phyloP scores from a whole-genome alignment of 2,797 vertebrate genomes.

The Adelosebastes latens region DNA sequence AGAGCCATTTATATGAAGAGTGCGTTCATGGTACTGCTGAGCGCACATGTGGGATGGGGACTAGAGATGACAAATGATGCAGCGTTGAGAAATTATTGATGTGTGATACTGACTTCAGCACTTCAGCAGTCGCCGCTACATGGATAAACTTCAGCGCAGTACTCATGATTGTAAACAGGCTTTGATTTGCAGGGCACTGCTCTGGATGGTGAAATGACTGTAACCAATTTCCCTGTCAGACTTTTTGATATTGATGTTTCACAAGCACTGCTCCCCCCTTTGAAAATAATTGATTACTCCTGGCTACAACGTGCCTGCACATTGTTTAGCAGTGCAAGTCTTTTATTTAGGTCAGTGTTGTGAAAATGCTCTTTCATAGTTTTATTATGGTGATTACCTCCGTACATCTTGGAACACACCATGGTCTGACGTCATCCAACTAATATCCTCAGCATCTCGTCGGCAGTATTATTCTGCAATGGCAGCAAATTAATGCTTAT shows the following conservation, averaged over 20 bases:
- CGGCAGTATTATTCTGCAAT: slow-evolving; percentile 27
- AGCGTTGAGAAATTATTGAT: slow-evolving; percentile 48
- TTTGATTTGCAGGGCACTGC: slow-evolving; percentile 55
- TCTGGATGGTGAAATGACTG: slow-evolving; percentile 36
- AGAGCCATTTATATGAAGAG: slow-evolving; percentile 46
- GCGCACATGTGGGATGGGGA: slow-evolving; percentile 26
- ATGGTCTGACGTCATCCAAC: slow-evolving; percentile 17
- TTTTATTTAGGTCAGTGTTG: slow-evolving; percentile 36
- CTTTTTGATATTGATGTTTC: slow-evolving; percentile 61
- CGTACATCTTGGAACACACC: slow-evolving; percentile 12
- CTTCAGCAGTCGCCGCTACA: slow-evolving; percentile 45
- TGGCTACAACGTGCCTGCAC: slow-evolving; percentile 9
- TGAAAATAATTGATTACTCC: slow-evolving; percentile 52
- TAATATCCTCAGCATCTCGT: slow-evolving; percentile 26
- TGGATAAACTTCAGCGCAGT: slow-evolving; percentile 44
- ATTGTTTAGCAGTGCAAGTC: slow-evolving; percentile 29
- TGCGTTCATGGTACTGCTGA: slow-evolving; percentile 31
- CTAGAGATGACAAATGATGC: slow-evolving; percentile 52
- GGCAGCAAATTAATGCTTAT: slow-evolving; percentile 45
- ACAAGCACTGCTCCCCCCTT: slow-evolving; percentile 23
- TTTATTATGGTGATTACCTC: slow-evolving; percentile 30
- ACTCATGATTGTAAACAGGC: slow-evolving; percentile 46
- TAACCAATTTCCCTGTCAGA: slow-evolving; percentile 44
- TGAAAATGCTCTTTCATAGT: slow-evolving; percentile 27
- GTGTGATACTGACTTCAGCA: slow-evolving; percentile 51